phyloP scores from a whole-genome alignment of 2,113 vertebrate species.

The Carettochelys insculpta region DNA sequence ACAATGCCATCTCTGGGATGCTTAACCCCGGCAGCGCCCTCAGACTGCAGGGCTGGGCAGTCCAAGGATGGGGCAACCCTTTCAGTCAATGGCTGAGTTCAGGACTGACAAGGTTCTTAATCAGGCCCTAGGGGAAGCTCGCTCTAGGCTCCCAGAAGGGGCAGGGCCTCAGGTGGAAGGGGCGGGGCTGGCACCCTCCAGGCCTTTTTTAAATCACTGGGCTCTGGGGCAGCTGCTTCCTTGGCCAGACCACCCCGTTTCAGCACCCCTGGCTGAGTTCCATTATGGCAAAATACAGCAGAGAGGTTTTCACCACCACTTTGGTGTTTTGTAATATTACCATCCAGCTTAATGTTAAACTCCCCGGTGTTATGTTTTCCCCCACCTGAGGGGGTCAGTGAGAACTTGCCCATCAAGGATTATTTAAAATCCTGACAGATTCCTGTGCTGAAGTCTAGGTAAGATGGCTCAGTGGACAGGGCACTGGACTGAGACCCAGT shows the following conservation, averaged over 20 bases:
- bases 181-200: too few species aligned
- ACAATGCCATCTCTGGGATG: not conserved
- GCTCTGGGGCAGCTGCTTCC: too few species aligned
- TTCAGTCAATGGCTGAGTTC: not conserved
- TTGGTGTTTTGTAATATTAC: not conserved
- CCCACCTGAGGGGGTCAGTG: not conserved
- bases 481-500: not conserved
- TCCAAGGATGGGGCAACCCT: not conserved
- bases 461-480: not conserved
- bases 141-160: too few species aligned
- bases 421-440: not conserved
- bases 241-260: too few species aligned
- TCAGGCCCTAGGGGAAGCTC: too few species aligned
- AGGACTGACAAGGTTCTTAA: too few species aligned
- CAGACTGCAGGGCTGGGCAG: not conserved
- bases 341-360: not conserved
- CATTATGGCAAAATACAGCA: not conserved
- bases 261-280: not conserved
- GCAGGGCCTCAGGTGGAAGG: too few species aligned
- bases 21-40: not conserved
- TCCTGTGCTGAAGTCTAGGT: not conserved
- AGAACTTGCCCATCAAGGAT: not conserved
- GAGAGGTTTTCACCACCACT: not conserved
- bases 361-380: not conserved
- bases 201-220: too few species aligned